Conservation (phyloP, 2,113 vertebrate genomes). For the Pangasianodon hypophthalmus region DNA sequence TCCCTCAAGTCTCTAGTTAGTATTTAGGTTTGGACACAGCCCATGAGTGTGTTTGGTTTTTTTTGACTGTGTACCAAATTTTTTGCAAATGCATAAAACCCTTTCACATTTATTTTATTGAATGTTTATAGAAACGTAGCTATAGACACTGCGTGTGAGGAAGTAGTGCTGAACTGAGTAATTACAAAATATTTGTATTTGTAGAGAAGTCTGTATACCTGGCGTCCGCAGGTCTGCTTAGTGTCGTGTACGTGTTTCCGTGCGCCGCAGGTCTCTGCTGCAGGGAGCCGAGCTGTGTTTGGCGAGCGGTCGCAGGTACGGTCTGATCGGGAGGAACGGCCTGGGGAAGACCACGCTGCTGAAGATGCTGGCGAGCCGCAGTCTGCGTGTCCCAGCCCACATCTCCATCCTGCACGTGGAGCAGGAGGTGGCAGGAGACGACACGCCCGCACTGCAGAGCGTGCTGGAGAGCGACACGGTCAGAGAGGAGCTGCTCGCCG, state of each 20-base stretch:
- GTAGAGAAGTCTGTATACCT: too few species aligned
- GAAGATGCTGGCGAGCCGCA: conserved; percentile 94
- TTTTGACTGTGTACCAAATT: too few species aligned
- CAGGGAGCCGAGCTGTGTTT: conserved; percentile 89
- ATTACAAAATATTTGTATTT: background rate
- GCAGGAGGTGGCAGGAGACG: conserved; percentile 94
- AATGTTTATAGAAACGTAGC: too few species aligned
- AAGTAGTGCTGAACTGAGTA: too few species aligned
- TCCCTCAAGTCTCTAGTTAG: too few species aligned
- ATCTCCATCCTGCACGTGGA: conserved; percentile 97
- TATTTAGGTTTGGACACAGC: too few species aligned
- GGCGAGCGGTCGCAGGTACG: conserved; percentile 86
- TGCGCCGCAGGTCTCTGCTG: conserved; percentile 80
- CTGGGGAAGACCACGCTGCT: conserved; percentile 94
- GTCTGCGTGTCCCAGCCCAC: conserved; percentile 86
- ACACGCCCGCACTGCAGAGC: conserved; percentile 87
- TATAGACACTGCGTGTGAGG: too few species aligned
- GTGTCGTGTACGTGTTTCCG: background rate
- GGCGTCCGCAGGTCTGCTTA: background rate
- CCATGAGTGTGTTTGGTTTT: too few species aligned
- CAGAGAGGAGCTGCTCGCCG: conserved; percentile 82
- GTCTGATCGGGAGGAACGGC: conserved; percentile 92
- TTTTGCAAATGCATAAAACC: background rate
- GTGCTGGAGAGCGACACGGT: conserved; percentile 89
- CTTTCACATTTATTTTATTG: background rate